Evolutionary conservation across 2,888 invertebrate genomes (phyloP), one percentile per base, ranked within the genome.

Genomic region (Stenchaetothrips biformis): DNA sequence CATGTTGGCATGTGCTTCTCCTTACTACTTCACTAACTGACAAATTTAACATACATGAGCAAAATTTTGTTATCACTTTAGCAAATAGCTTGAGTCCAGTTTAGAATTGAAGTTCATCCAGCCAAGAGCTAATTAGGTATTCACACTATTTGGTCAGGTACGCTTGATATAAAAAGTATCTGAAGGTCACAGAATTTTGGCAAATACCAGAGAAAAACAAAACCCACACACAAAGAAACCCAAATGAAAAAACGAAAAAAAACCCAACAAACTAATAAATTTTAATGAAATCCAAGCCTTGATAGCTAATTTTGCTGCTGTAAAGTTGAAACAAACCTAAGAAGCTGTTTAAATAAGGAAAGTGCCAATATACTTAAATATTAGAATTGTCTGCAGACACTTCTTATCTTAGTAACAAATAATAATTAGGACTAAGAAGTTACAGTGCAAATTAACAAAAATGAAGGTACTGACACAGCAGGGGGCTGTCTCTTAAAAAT

Each of bases 11-110:
- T 74, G 67, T 25, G 25, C 25, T 21, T 74, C 67, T 25, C 59
- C 21, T 25, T 74, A 74, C 67, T 74, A 74, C 25, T 74, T 53
- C 11, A 13, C 53, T 18, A 53, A 53, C 53, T 18, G 37, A 53
- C 11, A 4, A 74, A 25, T 74, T 59, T 74, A 25, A 74, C 25
- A 74, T 74, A 74, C 21, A 74, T 74, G 67, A 74, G 67, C 67
- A 74, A 74, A 74, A 74, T 74, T 74, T 74, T 25, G 67, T 74
- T 37, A 74, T 74, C 67, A 74, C 67, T 25, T 74, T 74, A 74
- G 67, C 67, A 74, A 37, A 74, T 74, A 74, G 25, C 67, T 25
- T 21, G 25, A 74, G 25, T 74, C 67, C 25, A 11, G 53, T 18
- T 13, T 18, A 53, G 67, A 74, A 25, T 74, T 74, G 25, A 74